A percentile compares a stretch with the other conserved stretches of the same genome.
phyloP scores from a whole-genome alignment of 2,113 vertebrate genomes.

The Gymnarchus niloticus region DNA sequence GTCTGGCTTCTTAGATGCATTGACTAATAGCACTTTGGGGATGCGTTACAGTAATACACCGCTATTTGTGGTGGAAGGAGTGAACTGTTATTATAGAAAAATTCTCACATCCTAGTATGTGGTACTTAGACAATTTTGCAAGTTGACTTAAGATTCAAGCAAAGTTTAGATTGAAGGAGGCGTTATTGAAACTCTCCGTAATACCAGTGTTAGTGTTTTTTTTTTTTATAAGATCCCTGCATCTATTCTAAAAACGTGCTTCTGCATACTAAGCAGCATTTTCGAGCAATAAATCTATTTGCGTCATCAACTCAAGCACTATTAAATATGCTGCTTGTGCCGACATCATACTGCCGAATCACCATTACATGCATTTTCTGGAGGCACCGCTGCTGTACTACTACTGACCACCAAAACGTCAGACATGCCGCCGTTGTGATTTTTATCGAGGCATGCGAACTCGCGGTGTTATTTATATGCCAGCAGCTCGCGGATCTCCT shows the following conservation, averaged over 20 bases:
- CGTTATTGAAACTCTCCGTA: background rate
- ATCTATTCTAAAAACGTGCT: background rate
- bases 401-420: background rate
- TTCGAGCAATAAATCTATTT: background rate
- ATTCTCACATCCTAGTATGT: background rate
- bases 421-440: background rate
- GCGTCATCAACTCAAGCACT: background rate
- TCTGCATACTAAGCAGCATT: background rate
- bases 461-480: conserved; percentile 23
- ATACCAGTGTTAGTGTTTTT: background rate
- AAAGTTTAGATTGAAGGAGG: background rate
- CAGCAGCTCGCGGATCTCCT: background rate
- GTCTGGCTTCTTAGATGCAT: background rate
- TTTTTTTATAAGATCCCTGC: background rate
- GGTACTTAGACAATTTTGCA: background rate
- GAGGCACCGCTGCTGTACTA: background rate
- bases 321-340: background rate
- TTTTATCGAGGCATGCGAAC: background rate
- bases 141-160: background rate
- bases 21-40: background rate
- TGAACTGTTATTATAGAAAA: background rate
- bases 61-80: too few relatives aligned
- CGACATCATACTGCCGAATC: background rate
- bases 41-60: too few relatives aligned
- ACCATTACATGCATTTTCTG: background rate